phyloP scores from a whole-genome alignment of 2,888 invertebrate species.

The Seira sanloemensis region DNA sequence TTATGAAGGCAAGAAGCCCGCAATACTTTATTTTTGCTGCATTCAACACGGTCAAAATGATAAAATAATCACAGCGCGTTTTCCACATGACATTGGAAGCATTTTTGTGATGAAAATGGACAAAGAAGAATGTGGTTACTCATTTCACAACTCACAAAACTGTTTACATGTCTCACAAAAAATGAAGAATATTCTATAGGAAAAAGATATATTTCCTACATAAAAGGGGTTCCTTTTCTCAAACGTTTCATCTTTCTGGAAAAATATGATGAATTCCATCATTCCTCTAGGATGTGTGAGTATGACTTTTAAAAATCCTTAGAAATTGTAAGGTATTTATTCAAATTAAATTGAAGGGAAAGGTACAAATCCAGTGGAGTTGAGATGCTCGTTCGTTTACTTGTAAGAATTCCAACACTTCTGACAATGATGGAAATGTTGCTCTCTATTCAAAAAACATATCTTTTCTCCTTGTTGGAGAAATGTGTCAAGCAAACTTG shows the following conservation, averaged over 20 bases:
- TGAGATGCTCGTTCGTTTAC: no score
- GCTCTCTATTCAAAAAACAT: constrained; percentile 52
- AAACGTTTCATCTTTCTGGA: neutral
- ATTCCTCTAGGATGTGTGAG: neutral
- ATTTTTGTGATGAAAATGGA: neutral
- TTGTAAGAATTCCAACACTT: constrained; percentile 57
- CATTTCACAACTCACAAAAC: neutral
- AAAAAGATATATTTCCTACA: no score
- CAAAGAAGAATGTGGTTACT: neutral
- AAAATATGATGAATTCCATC: neutral
- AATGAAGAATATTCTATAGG: no score
- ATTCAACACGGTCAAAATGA: no score
- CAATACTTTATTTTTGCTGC: no score
- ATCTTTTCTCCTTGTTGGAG: constrained; percentile 31
- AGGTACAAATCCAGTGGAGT: no score
- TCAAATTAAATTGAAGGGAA: neutral
- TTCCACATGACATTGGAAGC: neutral
- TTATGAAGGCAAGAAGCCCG: constrained; percentile 20
- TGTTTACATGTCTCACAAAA: no score
- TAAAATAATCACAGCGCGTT: neutral
- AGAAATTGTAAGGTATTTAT: neutral
- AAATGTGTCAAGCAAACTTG: constrained; percentile 54
- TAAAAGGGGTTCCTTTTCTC: neutral
- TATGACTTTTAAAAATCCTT: neutral
- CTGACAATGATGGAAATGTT: constrained; percentile 63